Percentiles rank a stretch among this genome's conserved stretches.
Conservation (phyloP, 1,140 invertebrate genomes). For the Drosophila hydei region DNA sequence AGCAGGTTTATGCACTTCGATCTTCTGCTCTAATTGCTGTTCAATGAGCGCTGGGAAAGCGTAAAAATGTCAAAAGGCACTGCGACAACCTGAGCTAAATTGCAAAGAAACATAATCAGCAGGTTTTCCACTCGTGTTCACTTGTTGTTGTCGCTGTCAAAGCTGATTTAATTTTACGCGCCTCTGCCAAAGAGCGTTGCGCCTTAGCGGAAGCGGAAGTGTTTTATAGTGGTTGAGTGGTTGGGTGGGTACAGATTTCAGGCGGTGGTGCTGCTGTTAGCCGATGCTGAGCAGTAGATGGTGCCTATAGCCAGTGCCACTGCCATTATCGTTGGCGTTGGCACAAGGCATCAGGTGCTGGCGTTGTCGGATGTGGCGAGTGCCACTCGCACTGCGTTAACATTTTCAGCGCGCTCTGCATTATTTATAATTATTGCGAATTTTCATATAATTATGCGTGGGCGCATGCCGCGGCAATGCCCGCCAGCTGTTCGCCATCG, state of each 20-base stretch:
- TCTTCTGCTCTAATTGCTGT: constrained; percentile 69
- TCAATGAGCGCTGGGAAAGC: constrained; percentile 48
- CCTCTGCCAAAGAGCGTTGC: constrained; percentile 23
- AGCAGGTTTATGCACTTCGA: constrained; percentile 73
- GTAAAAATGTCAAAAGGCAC: constrained; percentile 2
- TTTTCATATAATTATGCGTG: constrained; percentile 81
- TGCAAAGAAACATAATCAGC: constrained; percentile 23
- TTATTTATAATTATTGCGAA: constrained; percentile 82
- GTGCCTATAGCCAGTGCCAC: constrained; percentile 13
- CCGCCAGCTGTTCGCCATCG: constrained; percentile 12
- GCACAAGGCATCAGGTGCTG: constrained; percentile 57
- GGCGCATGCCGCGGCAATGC: constrained; percentile 55
- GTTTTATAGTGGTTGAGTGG: constrained; percentile 62
- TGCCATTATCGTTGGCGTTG: constrained; percentile 19
- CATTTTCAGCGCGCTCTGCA: constrained; percentile 59
- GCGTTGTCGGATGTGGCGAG: constrained; percentile 69
- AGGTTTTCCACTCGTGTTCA: constrained; percentile 6
- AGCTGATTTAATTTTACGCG: constrained; percentile 69
- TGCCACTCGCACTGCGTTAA: constrained; percentile 44
- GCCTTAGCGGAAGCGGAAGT: constrained; percentile 61
- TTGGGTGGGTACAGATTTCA: constrained; percentile 1
- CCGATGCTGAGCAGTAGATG: not conserved
- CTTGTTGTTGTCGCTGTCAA: constrained; percentile 27
- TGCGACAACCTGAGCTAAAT: not conserved
- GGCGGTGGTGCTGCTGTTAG: constrained; percentile 18